Conservation (phyloP, 2,113 vertebrate genomes). For the Esox niger region DNA sequence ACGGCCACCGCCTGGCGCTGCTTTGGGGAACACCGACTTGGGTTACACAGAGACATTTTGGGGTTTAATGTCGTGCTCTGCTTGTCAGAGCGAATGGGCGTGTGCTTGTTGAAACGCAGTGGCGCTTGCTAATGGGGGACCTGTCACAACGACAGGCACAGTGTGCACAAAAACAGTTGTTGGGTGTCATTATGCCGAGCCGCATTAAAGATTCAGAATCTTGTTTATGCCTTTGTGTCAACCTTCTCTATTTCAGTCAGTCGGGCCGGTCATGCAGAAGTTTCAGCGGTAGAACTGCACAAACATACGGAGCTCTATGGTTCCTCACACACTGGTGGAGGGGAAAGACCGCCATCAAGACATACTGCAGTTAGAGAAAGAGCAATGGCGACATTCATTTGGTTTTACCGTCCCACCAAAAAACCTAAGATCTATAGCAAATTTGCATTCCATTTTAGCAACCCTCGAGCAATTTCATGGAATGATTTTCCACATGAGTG, state of each 20-base stretch:
- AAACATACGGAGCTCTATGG: slow-evolving; percentile 11
- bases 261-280: slow-evolving; percentile 7
- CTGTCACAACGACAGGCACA: slow-evolving; percentile 24
- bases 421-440: too few relatives aligned
- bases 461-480: neutral
- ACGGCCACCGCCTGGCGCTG: neutral
- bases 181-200: slow-evolving; percentile 27
- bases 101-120: neutral
- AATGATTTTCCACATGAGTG: neutral
- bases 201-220: slow-evolving; percentile 44
- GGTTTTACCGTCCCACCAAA: too few relatives aligned
- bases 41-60: neutral
- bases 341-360: neutral
- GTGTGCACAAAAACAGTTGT: slow-evolving; percentile 9
- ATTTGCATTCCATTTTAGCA: too few relatives aligned
- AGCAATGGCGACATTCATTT: neutral
- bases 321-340: neutral
- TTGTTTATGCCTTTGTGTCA: neutral
- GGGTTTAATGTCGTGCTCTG: neutral
- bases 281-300: slow-evolving; percentile 22
- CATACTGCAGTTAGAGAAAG: neutral
- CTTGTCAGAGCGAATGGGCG: neutral
- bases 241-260: neutral
- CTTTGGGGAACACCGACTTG: neutral
- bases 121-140: neutral